phyloP scores from a whole-genome alignment of 2,797 vertebrate species.

The Muscicapa striata region DNA sequence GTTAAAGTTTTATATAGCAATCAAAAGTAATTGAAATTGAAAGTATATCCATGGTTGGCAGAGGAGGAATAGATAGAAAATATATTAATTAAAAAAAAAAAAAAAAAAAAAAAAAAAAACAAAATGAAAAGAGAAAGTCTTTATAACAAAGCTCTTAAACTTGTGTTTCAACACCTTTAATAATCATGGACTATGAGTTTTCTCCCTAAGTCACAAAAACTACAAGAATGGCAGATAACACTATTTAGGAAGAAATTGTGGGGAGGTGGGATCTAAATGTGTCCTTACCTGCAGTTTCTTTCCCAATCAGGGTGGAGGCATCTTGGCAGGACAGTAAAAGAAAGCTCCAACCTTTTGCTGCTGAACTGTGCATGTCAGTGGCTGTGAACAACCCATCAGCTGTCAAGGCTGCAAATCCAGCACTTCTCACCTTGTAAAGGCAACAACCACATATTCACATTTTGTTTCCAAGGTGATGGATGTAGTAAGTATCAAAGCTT shows the following conservation, averaged over 20 bases:
- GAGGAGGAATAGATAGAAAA: neutral
- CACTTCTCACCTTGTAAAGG: neutral
- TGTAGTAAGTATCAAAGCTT: neutral
- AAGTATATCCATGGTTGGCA: neutral
- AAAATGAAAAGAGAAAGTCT: neutral
- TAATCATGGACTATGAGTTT: neutral
- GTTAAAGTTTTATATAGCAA: neutral
- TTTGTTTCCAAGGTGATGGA: conserved; percentile 30
- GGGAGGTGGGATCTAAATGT: neutral
- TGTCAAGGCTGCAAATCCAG: neutral
- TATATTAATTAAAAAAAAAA: neutral
- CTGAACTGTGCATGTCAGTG: neutral
- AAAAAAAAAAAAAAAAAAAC: neutral
- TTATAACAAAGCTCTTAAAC: neutral
- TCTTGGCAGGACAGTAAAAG: neutral
- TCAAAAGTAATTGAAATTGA: neutral
- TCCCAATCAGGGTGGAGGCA: neutral
- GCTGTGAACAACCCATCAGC: neutral
- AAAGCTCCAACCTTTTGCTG: neutral
- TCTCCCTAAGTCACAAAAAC: neutral
- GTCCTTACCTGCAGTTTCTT: neutral
- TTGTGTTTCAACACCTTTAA: neutral
- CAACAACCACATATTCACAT: neutral
- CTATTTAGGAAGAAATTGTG: neutral
- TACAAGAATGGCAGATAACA: neutral